Evolutionary conservation across 2,113 vertebrate species (phyloP).

Genomic region (Bos javanicus): DNA sequence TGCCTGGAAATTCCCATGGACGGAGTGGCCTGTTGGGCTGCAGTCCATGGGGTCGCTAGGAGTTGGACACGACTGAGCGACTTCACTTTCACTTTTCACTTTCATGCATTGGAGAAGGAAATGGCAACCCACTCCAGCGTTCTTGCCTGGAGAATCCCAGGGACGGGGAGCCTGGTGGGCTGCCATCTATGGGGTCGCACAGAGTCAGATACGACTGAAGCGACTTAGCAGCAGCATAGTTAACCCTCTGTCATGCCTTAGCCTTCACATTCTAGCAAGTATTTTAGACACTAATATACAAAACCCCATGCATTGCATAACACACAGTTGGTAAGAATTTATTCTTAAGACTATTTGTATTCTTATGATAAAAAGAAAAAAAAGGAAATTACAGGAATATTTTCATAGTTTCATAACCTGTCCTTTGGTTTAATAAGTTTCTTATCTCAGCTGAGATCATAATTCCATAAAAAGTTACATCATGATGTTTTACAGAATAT

Average conservation of each 20-base stretch:
- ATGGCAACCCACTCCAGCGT: too few species aligned
- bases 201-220: too few species aligned
- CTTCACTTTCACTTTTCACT: too few species aligned
- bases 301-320: neutral
- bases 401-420: neutral
- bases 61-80: too few species aligned
- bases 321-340: neutral
- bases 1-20: too few species aligned
- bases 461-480: neutral
- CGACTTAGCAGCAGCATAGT: neutral
- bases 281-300: neutral
- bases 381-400: neutral
- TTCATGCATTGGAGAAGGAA: too few species aligned
- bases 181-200: too few species aligned
- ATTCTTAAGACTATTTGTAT: constrained; percentile 3
- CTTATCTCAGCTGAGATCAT: neutral
- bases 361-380: neutral
- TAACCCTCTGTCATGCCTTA: neutral
- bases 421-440: neutral
- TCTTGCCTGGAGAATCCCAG: too few species aligned
- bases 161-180: too few species aligned
- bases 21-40: too few species aligned
- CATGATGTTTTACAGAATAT: neutral
- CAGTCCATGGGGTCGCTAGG: too few species aligned
- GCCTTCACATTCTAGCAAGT: neutral